Evolutionary conservation across 2,888 invertebrate genomes (phyloP).

Genomic region (Ptilodon capucinus): DNA sequence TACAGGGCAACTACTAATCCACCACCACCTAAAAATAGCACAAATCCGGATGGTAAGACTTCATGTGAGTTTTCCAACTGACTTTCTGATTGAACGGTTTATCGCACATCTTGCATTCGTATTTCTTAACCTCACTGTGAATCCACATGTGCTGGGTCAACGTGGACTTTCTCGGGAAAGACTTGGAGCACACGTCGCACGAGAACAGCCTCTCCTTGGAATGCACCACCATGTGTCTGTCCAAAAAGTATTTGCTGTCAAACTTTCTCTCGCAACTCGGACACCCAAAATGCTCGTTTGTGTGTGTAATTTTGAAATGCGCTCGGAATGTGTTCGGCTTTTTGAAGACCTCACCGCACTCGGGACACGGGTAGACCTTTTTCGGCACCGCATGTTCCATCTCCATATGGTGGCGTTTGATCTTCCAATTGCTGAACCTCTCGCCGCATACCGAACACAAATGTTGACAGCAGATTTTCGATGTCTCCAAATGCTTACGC

Average conservation of each 20-base stretch:
- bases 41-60: conserved; percentile 57
- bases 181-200: conserved; percentile 71
- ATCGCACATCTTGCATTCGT: conserved; percentile 55
- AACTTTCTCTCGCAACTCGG: conserved; percentile 63
- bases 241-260: conserved; percentile 62
- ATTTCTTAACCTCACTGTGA: conserved; percentile 59
- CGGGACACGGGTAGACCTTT: conserved; percentile 51
- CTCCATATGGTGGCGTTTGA: conserved; percentile 48
- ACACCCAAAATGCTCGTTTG: conserved; percentile 49
- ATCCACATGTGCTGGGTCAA: conserved; percentile 65
- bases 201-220: conserved; percentile 69
- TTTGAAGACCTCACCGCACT: conserved; percentile 47
- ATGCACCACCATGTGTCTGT: conserved; percentile 71
- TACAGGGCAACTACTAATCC: no score
- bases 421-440: conserved; percentile 46
- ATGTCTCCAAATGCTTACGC: conserved; percentile 37
- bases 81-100: conserved; percentile 58
- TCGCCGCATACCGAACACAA: conserved; percentile 53
- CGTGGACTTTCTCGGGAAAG: conserved; percentile 60
- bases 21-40: conserved; percentile 21
- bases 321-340: conserved; percentile 41
- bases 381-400: conserved; percentile 46
- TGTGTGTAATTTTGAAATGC: conserved; percentile 57
- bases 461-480: conserved; percentile 49
- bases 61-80: conserved; percentile 63